Base-by-base conservation (phyloP, 2,113 vertebrate species). In the Elanoides forficatus region DNA sequence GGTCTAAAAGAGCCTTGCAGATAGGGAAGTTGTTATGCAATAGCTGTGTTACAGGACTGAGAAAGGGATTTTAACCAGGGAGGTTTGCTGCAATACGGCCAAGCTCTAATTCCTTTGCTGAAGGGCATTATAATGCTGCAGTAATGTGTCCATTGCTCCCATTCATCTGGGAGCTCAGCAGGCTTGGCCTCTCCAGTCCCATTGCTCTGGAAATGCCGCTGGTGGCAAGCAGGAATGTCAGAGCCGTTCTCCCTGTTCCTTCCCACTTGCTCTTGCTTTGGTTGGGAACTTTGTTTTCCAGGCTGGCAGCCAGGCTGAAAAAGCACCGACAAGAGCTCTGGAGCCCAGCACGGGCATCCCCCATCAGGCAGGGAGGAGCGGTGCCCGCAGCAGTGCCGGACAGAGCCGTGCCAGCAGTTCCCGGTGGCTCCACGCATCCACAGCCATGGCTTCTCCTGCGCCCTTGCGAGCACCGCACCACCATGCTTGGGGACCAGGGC, bases 361-460 rank as follows among this genome's bases (percentile, higher is more conserved):
- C 4, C 32, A 8, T 19, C 0, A 0, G 16, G 19, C 5, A 20
- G 53, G 53, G 34, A 74, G 53, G n/a, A 78, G 32, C 2, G 5
- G n/a, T 36, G 74, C 34, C 60, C 8, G 32, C 7, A 13, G 18
- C 22, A 6, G 7, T 1, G 40, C 7, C 3, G 50, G 70, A 23
- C 30, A 36, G 40, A 34, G 32, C 29, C 16, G 2, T 10, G 42
- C 58, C 20, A 17, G 36, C 38, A 18, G 45, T 42, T 88, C n/a
- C 26, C 4, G 1, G 15, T 23, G 22, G 30, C 47, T 59, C 74
- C 16, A 26, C 17, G 11, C 13, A 17, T 29, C 68, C 13, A 1
- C 19, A 53, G 15, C 42, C 3, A 0, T 0, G 2, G 62, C 48
- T 60, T 63, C 71, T 78, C 21, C 27, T 19, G 4, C 18, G 7